These are phyloP conservation scores for Pseudotriccus pelzelni DNA, from an alignment of 2,797 vertebrate species.

Conservation along the genomic window DNA sequence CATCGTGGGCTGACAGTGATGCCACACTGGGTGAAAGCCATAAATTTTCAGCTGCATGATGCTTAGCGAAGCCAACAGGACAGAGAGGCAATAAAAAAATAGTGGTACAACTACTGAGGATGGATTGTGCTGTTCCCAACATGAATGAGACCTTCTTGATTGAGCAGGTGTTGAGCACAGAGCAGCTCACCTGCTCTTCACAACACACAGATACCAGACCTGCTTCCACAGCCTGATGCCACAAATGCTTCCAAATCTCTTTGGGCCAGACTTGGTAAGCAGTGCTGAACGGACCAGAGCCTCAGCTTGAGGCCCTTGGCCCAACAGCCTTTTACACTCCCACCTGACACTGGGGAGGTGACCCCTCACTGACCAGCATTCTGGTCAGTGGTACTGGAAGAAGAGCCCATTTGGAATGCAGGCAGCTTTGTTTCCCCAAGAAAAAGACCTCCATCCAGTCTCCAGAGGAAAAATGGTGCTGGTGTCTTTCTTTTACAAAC, in stretches of 20 bases:
- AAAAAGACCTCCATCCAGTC: neutral
- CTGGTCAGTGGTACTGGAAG: neutral
- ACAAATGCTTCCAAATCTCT: neutral
- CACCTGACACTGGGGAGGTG: neutral
- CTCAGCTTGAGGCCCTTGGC: neutral
- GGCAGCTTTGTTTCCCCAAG: neutral
- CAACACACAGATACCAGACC: neutral
- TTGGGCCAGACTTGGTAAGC: rapidly evolving
- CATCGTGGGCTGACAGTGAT: neutral
- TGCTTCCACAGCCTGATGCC: neutral
- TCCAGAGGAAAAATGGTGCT: neutral
- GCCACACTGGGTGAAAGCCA: neutral
- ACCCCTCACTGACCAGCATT: rapidly evolving
- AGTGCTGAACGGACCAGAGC: neutral
- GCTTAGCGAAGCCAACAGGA: neutral
- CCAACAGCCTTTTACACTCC: no score
- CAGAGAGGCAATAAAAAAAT: neutral
- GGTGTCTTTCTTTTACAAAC: neutral
- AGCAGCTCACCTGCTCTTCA: neutral
- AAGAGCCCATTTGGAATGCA: neutral
- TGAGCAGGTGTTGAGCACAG: neutral
- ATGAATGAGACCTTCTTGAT: neutral
- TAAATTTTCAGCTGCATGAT: neutral
- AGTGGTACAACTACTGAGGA: neutral
- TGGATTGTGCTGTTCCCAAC: neutral